Evolutionary conservation across 2,888 invertebrate genomes (phyloP), one percentile per base, ranked within the genome.

Genomic region (Drosophila setosimentum): DNA sequence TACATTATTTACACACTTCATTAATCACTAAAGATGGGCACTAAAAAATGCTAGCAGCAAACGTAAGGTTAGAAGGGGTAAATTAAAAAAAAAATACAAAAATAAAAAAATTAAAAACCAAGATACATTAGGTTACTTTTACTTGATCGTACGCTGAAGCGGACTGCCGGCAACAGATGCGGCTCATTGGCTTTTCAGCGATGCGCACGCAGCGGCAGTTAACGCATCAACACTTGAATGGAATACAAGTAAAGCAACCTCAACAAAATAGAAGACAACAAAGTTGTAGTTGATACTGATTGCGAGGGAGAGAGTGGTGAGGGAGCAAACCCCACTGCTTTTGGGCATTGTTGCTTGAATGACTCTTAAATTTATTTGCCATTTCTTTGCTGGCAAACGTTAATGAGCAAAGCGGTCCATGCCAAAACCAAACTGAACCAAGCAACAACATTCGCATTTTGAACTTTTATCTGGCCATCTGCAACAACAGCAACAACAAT

Each of bases 291-390:
- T 69, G 69, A 67, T 65, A 59, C 58, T 63, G 68, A 53, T 65
- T 64, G 48, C 21, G 35, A 30, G 54, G 11, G 18, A 40, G 2
- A n/a, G 35, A 27, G 21, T 30, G n/a, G 32, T 32, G n/a, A 29
- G 4, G 57, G 24, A 40, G 24, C 4, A n/a, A 24, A 30, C 8
- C n/a, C 73, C 18, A 66, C 71, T 75, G 68, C 64, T 70, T 80
- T 83, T 83, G 77, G 75, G 82, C 73, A 78, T 83, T 87, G 87
- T 89, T 89, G 89, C 88, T 87, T 87, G 89, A 89, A 87, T 87
- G 87, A 87, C 87, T 87, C 89, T 89, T 89, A 87, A 87, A 89
- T 89, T 89, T 89, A 89, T 87, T 89, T 89, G 87, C 87, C 87
- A 87, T 87, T 87, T 87, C 87, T 87, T 82, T 87, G 68, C 76